These are phyloP conservation scores for Crossocerus cetratus DNA, from an alignment of 2,888 invertebrate genomes.

Conservation along the genomic window DNA sequence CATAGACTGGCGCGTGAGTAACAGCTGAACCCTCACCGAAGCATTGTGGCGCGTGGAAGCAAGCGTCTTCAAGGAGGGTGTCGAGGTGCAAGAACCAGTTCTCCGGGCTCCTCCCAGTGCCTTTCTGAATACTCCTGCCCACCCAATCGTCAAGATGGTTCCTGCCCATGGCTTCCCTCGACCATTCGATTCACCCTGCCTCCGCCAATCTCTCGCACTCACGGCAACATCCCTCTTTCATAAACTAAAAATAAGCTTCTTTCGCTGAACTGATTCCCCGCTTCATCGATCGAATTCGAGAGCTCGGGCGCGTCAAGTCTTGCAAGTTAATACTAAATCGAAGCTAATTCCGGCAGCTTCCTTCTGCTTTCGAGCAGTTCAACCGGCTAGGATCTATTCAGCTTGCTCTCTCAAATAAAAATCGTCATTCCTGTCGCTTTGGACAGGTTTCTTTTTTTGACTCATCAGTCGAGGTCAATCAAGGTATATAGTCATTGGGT, in stretches of 20 bases:
- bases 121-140: constrained; percentile 31
- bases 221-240: no score
- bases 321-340: no score
- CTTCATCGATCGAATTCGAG: no score
- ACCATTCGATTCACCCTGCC: neutral
- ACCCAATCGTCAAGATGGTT: constrained; percentile 43
- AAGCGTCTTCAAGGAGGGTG: constrained; percentile 28
- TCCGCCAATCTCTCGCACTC: neutral
- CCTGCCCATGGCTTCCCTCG: neutral
- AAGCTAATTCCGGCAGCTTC: no score
- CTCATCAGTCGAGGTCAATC: neutral
- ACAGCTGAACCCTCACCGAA: constrained; percentile 18
- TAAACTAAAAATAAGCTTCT: no score
- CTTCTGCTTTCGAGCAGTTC: no score
- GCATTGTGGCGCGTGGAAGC: constrained; percentile 2
- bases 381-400: no score
- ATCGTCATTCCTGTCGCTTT: no score
- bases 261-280: no score
- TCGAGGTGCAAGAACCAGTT: constrained; percentile 55
- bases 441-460: no score
- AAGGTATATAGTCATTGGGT: neutral
- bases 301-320: no score
- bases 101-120: constrained; percentile 57
- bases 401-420: no score
- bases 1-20: neutral